These are phyloP conservation scores for Corythoichthys haematopterus DNA, from an alignment of 2,113 vertebrate species.

Conservation along the genomic window DNA sequence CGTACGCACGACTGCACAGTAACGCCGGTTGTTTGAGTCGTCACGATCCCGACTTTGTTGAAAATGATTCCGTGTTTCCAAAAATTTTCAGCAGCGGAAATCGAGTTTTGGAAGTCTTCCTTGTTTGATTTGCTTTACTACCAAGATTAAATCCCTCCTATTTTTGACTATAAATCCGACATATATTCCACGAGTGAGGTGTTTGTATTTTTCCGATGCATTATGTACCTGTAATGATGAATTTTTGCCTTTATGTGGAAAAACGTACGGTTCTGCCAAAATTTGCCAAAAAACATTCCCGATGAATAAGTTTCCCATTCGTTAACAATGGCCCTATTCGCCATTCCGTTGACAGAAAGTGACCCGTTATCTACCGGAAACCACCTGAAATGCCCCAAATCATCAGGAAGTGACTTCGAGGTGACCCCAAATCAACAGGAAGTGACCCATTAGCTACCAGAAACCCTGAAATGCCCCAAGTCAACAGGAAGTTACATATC, in stretches of 20 bases:
- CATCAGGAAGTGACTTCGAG: no score
- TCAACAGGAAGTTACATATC: no score
- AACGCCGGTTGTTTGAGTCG: neutral
- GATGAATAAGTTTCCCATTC: no score
- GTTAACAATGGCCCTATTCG: no score
- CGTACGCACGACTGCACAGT: conserved; percentile 8
- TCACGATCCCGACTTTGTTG: neutral
- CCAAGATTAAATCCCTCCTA: conserved; percentile 7
- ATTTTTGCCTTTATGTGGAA: neutral
- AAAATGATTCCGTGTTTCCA: conserved; percentile 1
- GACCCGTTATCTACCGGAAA: no score
- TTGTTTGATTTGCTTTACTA: conserved; percentile 8
- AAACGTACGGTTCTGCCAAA: neutral
- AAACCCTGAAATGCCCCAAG: no score
- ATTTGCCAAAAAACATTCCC: no score
- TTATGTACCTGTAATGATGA: neutral
- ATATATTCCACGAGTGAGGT: neutral
- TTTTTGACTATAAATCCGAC: conserved; percentile 6
- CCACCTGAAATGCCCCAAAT: no score
- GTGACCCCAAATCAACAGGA: no score
- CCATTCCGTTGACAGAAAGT: no score
- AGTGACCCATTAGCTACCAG: no score
- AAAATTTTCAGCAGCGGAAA: conserved; percentile 14
- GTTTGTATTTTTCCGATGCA: neutral
- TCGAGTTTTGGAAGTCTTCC: neutral